Percentiles rank a stretch among this genome's conserved stretches.
phyloP scores from a whole-genome alignment of 1,140 invertebrate species.

The Drosophila ogumai region DNA sequence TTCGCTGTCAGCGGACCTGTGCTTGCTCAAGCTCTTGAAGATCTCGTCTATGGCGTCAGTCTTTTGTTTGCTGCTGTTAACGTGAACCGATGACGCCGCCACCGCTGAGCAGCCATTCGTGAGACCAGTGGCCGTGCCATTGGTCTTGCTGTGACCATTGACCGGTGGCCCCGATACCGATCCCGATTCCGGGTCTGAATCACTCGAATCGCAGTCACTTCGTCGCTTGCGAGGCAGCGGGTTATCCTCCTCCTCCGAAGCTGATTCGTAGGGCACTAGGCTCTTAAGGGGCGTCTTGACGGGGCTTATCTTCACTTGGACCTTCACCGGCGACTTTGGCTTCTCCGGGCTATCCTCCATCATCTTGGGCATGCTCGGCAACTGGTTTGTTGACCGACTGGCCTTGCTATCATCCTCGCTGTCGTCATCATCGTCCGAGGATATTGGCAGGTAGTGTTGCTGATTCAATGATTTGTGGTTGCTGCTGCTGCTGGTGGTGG shows the following conservation, averaged over 20 bases:
- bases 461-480: conserved; percentile 52
- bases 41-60: conserved; percentile 82
- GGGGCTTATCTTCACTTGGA: conserved; percentile 40
- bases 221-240: conserved; percentile 59
- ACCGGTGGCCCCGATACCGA: conserved; percentile 3
- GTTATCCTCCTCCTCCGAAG: conserved; percentile 76
- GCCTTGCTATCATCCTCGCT: conserved; percentile 51
- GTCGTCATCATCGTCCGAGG: conserved; percentile 70
- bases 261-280: conserved; percentile 81
- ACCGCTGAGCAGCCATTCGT: conserved; percentile 28
- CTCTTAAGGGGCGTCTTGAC: conserved; percentile 70
- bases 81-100: conserved; percentile 54
- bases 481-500: conserved; percentile 28
- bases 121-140: conserved; percentile 11
- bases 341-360: conserved; percentile 51
- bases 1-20: conserved; percentile 39
- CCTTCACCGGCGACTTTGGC: conserved; percentile 57
- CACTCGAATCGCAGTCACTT: conserved; percentile 53
- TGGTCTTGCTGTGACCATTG: conserved; percentile 60
- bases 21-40: conserved; percentile 74
- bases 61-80: conserved; percentile 74
- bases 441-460: conserved; percentile 73
- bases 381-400: conserved; percentile 64
- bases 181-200: conserved; percentile 48
- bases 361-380: conserved; percentile 75